These are phyloP conservation scores for Forbesichthys papilliferus DNA, from an alignment of 2,113 vertebrate genomes.

Conservation along the genomic window DNA sequence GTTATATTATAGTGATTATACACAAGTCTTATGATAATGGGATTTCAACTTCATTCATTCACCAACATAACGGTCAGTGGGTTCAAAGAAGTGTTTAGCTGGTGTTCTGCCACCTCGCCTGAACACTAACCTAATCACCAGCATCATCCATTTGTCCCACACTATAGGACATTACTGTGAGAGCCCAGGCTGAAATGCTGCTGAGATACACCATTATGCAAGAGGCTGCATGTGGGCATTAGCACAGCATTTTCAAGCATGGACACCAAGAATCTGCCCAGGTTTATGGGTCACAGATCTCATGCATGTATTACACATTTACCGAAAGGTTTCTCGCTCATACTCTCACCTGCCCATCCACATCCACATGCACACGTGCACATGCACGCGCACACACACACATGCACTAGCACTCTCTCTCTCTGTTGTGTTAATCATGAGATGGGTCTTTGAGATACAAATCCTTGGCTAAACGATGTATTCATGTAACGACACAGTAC, in stretches of 20 bases:
- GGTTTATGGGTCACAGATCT: slow-evolving; percentile 57
- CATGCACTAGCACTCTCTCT: background rate
- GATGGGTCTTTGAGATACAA: background rate
- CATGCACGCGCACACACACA: background rate
- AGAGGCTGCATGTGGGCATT: slow-evolving; percentile 68
- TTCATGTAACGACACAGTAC: background rate
- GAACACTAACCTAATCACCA: slow-evolving; percentile 32
- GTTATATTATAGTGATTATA: too few relatives aligned
- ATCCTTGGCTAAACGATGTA: background rate
- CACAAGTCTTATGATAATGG: too few relatives aligned
- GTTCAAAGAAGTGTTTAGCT: background rate
- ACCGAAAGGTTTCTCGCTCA: slow-evolving; percentile 25
- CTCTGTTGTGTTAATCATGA: background rate
- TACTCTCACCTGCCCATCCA: background rate
- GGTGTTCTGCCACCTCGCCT: slow-evolving; percentile 8
- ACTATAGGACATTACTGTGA: slow-evolving; percentile 43
- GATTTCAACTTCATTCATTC: background rate
- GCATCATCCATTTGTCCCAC: slow-evolving; percentile 39
- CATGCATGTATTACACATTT: slow-evolving; percentile 24
- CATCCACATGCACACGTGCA: background rate
- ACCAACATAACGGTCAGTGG: background rate
- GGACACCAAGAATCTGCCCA: slow-evolving; percentile 54
- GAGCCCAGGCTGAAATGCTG: slow-evolving; percentile 44
- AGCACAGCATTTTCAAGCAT: slow-evolving; percentile 62
- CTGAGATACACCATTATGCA: slow-evolving; percentile 62